Conservation (phyloP, 2,888 invertebrate species). For the Trachelus iudaicus region DNA sequence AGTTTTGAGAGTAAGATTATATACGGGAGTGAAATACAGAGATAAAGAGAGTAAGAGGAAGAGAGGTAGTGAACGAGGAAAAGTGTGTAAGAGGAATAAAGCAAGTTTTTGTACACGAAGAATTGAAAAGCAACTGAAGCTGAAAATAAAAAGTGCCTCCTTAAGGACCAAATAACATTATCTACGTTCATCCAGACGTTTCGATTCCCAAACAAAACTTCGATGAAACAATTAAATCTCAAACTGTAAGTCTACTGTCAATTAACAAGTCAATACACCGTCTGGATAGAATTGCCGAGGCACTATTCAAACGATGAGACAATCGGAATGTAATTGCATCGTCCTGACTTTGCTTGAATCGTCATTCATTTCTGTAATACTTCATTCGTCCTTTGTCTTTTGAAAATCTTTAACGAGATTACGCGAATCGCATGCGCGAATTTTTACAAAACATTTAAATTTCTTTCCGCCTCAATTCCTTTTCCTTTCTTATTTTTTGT, state of each 20-base stretch:
- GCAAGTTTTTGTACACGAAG: slow-evolving; percentile 29
- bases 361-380: slow-evolving; percentile 50
- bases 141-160: background rate
- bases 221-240: slow-evolving; percentile 30
- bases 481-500: background rate
- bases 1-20: background rate
- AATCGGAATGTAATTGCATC: slow-evolving; percentile 60
- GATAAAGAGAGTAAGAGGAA: background rate
- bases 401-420: slow-evolving; percentile 27
- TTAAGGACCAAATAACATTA: slow-evolving; percentile 13
- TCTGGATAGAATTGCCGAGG: slow-evolving; percentile 44
- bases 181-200: slow-evolving; percentile 17
- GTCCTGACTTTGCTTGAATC: slow-evolving; percentile 43
- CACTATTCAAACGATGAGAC: slow-evolving; percentile 56
- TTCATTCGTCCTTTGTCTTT: slow-evolving; percentile 41
- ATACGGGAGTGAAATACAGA: background rate
- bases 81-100: slow-evolving; percentile 4
- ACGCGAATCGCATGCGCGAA: slow-evolving; percentile 1
- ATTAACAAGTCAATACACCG: slow-evolving; percentile 53
- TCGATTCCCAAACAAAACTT: slow-evolving; percentile 13
- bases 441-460: slow-evolving; percentile 3
- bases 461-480: slow-evolving; percentile 1
- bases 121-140: slow-evolving; percentile 12
- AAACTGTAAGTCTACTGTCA: slow-evolving; percentile 33
- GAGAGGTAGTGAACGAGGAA: background rate